A percentile compares a stretch with the other conserved stretches of the same genome.
Conservation (phyloP, 2,113 vertebrate species). For the Mionectes macconnelli region DNA sequence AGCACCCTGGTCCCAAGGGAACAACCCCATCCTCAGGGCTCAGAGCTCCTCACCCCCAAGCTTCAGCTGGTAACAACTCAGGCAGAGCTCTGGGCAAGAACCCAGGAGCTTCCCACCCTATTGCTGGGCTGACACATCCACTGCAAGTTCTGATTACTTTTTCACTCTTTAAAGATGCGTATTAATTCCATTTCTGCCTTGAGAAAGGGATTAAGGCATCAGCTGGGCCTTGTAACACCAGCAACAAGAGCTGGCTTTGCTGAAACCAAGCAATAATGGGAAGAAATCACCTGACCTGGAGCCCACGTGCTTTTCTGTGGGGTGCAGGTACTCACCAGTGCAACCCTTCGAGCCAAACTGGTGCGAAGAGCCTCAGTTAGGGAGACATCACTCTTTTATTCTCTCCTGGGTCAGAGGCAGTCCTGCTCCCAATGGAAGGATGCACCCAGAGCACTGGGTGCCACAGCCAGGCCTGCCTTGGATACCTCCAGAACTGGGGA, state of each 20-base stretch:
- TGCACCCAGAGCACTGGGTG: background rate
- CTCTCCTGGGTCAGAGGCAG: background rate
- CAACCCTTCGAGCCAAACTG: background rate
- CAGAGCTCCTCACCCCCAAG: background rate
- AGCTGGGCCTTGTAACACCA: background rate
- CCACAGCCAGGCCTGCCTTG: background rate
- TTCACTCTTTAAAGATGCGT: background rate
- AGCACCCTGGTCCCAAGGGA: too few species aligned
- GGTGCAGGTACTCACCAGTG: background rate
- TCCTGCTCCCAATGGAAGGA: background rate
- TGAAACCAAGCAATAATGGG: background rate
- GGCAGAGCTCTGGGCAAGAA: background rate
- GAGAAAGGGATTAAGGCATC: background rate
- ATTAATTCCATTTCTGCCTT: background rate
- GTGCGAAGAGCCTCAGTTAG: accelerated
- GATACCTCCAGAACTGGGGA: background rate
- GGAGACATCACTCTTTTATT: background rate
- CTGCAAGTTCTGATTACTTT: background rate
- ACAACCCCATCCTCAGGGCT: background rate
- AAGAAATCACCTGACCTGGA: background rate
- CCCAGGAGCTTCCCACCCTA: background rate
- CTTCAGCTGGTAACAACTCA: too few species aligned
- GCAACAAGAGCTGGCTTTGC: background rate
- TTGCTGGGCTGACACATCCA: background rate
- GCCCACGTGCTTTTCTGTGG: accelerated